Evolutionary conservation across 2,888 invertebrate genomes (phyloP).

Genomic region (Rhagophthalmus giganteus): DNA sequence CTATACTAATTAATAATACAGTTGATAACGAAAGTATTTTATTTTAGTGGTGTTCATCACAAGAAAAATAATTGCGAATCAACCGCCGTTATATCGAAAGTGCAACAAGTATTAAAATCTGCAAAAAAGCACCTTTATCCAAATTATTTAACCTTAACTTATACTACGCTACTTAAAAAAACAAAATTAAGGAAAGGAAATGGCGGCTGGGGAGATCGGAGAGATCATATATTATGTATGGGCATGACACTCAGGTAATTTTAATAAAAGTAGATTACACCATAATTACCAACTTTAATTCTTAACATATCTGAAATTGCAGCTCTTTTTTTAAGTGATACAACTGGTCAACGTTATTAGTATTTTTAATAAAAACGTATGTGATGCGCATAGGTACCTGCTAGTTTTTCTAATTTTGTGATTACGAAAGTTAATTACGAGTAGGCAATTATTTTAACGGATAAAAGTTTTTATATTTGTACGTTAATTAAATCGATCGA

Average conservation of each 20-base stretch:
- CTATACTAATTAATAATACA: too few relatives aligned
- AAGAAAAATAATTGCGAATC: conserved; percentile 90
- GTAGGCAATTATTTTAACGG: too few relatives aligned
- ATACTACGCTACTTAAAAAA: conserved; percentile 70
- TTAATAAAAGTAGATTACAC: too few relatives aligned
- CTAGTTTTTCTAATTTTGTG: too few relatives aligned
- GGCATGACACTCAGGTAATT: conserved; percentile 63
- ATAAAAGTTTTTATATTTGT: too few relatives aligned
- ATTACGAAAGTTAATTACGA: too few relatives aligned
- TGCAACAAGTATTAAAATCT: conserved; percentile 75
- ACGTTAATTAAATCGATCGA: too few relatives aligned
- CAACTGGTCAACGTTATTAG: conserved; percentile 16
- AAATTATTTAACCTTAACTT: conserved; percentile 66
- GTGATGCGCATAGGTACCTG: too few relatives aligned
- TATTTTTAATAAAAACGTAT: too few relatives aligned
- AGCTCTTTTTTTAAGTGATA: conserved; percentile 22
- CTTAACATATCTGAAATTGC: conserved; percentile 12
- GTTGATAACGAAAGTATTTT: neutral
- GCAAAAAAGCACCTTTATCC: conserved; percentile 75
- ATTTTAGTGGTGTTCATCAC: conserved; percentile 91
- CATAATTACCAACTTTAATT: too few relatives aligned
- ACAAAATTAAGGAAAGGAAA: conserved; percentile 84
- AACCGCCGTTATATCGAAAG: conserved; percentile 80
- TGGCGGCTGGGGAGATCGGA: conserved; percentile 95
- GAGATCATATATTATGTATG: conserved; percentile 82